Base-by-base conservation (phyloP, 2,888 invertebrate genomes). In the Drosophila quasianomalipes region DNA sequence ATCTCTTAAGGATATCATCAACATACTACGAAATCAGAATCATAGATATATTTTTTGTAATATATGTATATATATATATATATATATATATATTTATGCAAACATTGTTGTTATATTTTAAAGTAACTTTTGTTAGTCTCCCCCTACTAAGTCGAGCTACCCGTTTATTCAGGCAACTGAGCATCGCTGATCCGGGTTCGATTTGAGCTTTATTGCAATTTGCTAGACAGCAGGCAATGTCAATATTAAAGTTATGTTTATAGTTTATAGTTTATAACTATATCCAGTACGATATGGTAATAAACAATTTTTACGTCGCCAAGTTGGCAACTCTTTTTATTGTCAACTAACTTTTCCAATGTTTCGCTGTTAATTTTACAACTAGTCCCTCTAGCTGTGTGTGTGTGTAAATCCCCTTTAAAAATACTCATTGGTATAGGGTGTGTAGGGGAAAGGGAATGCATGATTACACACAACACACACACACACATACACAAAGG, bases 381-480 rank as follows among this genome's bases (percentile, higher is more conserved):
- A 74, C 78, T 81, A 74, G 74, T 81, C 62, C 68, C 64, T 63
- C 60, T 31, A 35, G n/a, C 41, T 51, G 60, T 28, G 49, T 37
- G 35, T 55, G 55, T 65, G 54, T 61, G 78, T 78, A 81, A 81
- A 73, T 74, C 76, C 69, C 67, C 66, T 33, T 28, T 61, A 31
- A 44, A 47, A 57, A 58, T 28, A 37, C 22, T 6, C 28, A 9
- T n/a, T 0, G 37, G 30, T 1, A 30, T 28, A 22, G 14, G 26
- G 26, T 26, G 47, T 47, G 10, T 39, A 7, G 37, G 10, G 41
- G 41, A 47, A 26, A 26, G n/a, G 60, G 66, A 37, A 53, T 35
- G 52, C 61, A 51, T 33, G 54, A 26, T 28, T 31, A n/a, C 33
- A 53, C 57, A 64, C 63, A 70, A 55, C 55, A 30, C 37, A 10